Base-by-base conservation (phyloP, 1,140 invertebrate species). In the Hermetia illucens region DNA sequence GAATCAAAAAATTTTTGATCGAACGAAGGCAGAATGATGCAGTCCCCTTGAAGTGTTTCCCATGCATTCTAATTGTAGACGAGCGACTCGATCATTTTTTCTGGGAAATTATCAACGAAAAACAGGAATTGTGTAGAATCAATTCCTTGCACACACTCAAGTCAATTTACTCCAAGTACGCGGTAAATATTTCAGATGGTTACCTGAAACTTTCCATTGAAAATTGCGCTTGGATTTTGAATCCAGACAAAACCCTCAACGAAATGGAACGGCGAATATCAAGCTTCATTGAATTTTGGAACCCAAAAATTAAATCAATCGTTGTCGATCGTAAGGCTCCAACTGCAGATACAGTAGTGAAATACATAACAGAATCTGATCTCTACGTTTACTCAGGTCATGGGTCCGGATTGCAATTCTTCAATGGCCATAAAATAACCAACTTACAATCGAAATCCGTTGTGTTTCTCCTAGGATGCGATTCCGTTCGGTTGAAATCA, bases 401-500 rank as follows among this genome's bases (percentile, higher is more conserved):
- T 30, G 55, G 55, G 15, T 58, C 55, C 3, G 53, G 48, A 2
- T 35, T 58, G 33, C 55, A 58, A 40, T 58, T 58, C 12, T 43
- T 58, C 12, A 48, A 44, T 15, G 52, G 47, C 18, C 40, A 49
- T 3, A 30, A 43, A 5, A 52, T 58, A 33, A 52, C 45, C 8
- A 48, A 48, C 10, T 43, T 47, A 21, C 44, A 36, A n/a, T 47
- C 54, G 6, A 39, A 47, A 15, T 44, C 52, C 31, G 50, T 58
- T 5, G 52, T 54, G 17, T 58, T 58, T 24, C 50, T 58, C 1
- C 58, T 58, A 29, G 55, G 55, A 20, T 58, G 55, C 36, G 55
- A 58, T 21, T 58, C 55, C 1, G 53, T 53, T 9, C 41, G 55
- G 22, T 39, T 58, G 34, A 34, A 50, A 30, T 49, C 51, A 16